These are phyloP conservation scores for Liposcelis brunnea DNA, from an alignment of 2,888 invertebrate species.

Conservation along the genomic window DNA sequence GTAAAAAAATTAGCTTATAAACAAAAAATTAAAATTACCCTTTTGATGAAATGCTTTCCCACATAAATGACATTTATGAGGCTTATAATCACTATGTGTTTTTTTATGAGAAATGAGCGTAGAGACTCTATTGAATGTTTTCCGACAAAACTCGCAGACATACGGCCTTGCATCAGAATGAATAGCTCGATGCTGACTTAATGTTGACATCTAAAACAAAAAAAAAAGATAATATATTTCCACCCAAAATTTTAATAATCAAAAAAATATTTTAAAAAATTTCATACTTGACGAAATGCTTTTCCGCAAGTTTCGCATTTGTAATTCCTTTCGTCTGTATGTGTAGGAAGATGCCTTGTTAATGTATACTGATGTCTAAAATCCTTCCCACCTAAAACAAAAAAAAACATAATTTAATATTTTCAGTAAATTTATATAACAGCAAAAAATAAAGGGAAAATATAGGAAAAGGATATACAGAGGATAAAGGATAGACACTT, in stretches of 20 bases:
- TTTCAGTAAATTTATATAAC: no score
- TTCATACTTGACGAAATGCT: constrained; percentile 22
- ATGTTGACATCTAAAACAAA: constrained; percentile 51
- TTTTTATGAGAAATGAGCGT: constrained; percentile 65
- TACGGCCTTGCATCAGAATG: constrained; percentile 59
- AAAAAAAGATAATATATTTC: constrained; percentile 8
- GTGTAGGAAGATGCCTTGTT: constrained; percentile 57
- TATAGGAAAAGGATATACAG: no score
- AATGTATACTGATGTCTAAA: constrained; percentile 61
- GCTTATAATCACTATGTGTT: constrained; percentile 56
- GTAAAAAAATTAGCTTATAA: no score
- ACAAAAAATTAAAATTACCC: constrained; percentile 32
- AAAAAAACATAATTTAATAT: constrained; percentile 3
- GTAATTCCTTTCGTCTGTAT: constrained; percentile 60
- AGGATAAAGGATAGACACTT: no score
- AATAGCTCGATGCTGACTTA: constrained; percentile 61
- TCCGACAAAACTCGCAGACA: constrained; percentile 54
- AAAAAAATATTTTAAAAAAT: constrained; percentile 6
- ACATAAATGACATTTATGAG: constrained; percentile 54
- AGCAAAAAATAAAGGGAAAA: no score
- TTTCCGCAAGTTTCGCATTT: constrained; percentile 56
- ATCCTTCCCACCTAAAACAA: constrained; percentile 43
- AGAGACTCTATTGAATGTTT: constrained; percentile 61
- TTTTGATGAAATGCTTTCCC: constrained; percentile 67
- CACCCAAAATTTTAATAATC: background rate